Evolutionary conservation across 1,140 invertebrate genomes (phyloP).

Genomic region (Aphidius gifuensis): DNA sequence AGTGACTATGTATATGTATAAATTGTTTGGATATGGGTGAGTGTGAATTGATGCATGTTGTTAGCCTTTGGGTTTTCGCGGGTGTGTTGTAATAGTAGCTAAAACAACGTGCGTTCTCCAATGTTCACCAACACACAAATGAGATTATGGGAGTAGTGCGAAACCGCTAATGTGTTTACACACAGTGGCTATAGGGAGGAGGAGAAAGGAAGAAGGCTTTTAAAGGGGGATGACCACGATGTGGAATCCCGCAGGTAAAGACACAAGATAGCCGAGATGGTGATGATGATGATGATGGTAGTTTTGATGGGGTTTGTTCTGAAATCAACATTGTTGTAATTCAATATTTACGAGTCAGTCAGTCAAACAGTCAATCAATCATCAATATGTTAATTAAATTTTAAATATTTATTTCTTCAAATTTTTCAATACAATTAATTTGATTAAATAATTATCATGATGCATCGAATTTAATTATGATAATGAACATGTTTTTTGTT

Average conservation of each 20-base stretch:
- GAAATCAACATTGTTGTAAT: no score
- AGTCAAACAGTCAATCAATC: background rate
- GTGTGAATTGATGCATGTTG: no score
- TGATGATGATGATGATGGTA: background rate
- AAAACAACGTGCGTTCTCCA: background rate
- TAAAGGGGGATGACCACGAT: background rate
- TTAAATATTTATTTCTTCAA: background rate
- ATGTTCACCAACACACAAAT: slow-evolving; percentile 19
- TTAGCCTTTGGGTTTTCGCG: background rate
- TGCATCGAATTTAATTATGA: no score
- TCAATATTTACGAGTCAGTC: no score
- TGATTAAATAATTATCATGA: slow-evolving; percentile 15
- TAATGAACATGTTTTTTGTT: no score
- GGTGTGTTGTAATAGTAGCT: background rate
- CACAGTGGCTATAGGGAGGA: slow-evolving; percentile 24
- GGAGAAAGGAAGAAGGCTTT: background rate
- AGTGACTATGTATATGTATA: background rate
- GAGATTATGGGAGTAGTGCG: slow-evolving; percentile 23
- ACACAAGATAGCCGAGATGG: background rate
- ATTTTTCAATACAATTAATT: slow-evolving; percentile 2
- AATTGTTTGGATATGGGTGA: background rate
- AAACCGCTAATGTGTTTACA: slow-evolving; percentile 33
- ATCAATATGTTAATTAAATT: background rate
- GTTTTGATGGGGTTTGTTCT: no score
- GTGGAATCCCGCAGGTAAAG: slow-evolving; percentile 11